Evolutionary conservation across 1,140 invertebrate genomes (phyloP), one percentile per base, ranked within the genome.

Genomic region (Galleria mellonella): DNA sequence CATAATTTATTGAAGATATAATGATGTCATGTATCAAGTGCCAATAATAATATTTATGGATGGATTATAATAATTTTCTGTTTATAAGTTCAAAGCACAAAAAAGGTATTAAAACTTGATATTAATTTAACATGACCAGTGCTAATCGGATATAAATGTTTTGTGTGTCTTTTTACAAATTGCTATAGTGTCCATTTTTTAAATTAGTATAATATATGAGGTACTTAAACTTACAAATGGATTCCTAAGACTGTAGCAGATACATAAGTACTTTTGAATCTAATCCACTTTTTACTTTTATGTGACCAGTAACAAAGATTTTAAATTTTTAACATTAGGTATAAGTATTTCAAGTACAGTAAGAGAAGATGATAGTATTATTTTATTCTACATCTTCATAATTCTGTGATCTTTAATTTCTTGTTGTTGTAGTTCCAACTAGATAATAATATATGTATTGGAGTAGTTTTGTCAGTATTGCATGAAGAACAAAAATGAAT

Each of bases 361-460:
- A 74, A 77, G 64, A 49, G 67, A 72, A 72, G 72, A 74, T 71
- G 71, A 68, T 54, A 56, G 48, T 68, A 62, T 60, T 70, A 58
- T 67, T 75, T 55, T 72, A 75, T 54, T 73, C 61, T 74, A 72
- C 65, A 62, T 82, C 72, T 84, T 78, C 65, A 64, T 77, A 59
- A 64, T 73, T 77, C 76, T 84, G 81, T 84, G 81, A 84, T 84
- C 72, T 62, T 79, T 74, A 67, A 66, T 71, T 77, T 70, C 60
- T 72, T 74, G 72, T 72, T 74, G 72, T 82, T 79, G 68, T 74
- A 72, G 59, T 72, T 67, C 60, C 69, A 73, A 73, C 62, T 69
- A 56, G 67, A 59, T 70, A 70, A 67, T 39, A 54, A 60, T 77
- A 65, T 72, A 59, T 63, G 56, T 67, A 62, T 54, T 62, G 56